Conservation (phyloP, 2,113 vertebrate genomes). For the Toxotes jaculatrix region DNA sequence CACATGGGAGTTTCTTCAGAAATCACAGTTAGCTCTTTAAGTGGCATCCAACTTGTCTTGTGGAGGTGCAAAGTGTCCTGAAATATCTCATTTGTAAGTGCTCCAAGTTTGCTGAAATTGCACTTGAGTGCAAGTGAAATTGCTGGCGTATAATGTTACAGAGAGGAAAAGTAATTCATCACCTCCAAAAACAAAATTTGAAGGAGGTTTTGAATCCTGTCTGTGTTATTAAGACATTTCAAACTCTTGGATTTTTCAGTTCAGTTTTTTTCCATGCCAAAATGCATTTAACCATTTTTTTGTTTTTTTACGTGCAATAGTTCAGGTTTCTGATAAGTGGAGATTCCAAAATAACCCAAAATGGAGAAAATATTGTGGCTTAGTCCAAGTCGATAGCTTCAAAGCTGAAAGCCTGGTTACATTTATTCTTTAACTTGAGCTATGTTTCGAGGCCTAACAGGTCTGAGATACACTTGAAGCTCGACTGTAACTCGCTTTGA, state of each 20-base stretch:
- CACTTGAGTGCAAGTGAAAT: slow-evolving; percentile 60
- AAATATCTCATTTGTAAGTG: slow-evolving; percentile 31
- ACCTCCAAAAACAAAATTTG: slow-evolving; percentile 40
- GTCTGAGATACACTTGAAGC: background rate
- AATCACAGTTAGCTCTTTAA: slow-evolving; percentile 31
- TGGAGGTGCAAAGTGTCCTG: slow-evolving; percentile 25
- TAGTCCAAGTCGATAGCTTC: too few relatives aligned
- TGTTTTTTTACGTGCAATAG: too few relatives aligned
- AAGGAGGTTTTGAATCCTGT: slow-evolving; percentile 13
- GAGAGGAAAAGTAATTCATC: slow-evolving; percentile 35
- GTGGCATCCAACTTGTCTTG: slow-evolving; percentile 22
- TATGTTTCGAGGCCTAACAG: too few relatives aligned
- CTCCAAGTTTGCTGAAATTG: slow-evolving; percentile 55
- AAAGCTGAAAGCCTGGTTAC: too few relatives aligned
- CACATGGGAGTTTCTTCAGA: slow-evolving; percentile 35
- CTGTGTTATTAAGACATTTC: slow-evolving; percentile 9
- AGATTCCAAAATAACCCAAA: too few relatives aligned
- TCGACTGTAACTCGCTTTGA: background rate
- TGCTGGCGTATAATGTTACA: slow-evolving; percentile 41
- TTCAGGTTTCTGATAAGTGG: too few relatives aligned
- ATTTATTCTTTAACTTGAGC: too few relatives aligned
- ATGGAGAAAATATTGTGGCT: too few relatives aligned
- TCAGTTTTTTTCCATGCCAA: background rate
- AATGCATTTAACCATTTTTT: too few relatives aligned
- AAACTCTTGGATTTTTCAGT: background rate